Base-by-base conservation (phyloP, 2,888 invertebrate genomes). In the Heliconius hortense region DNA sequence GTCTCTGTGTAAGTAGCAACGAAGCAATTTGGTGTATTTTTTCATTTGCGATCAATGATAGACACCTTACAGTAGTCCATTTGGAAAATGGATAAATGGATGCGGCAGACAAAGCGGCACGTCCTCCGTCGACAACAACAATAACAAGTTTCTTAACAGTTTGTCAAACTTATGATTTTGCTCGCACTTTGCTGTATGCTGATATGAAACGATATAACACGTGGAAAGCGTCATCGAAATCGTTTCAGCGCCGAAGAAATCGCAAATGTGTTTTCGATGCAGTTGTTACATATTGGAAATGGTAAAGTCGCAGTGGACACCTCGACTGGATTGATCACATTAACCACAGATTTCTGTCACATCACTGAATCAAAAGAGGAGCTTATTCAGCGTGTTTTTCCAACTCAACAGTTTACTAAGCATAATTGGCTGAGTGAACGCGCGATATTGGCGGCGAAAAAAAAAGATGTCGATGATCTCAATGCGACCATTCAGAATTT, bases 381-480 rank as follows among this genome's bases (percentile, higher is more conserved):
- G n/a, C n/a, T n/a, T n/a, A n/a, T n/a, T n/a, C n/a, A n/a, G n/a
- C n/a, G n/a, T n/a, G n/a, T n/a, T n/a, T n/a, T n/a, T n/a, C n/a
- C n/a, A n/a, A n/a, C n/a, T n/a, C n/a, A n/a, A n/a, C n/a, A n/a
- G n/a, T n/a, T n/a, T n/a, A n/a, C n/a, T n/a, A n/a, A n/a, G n/a
- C n/a, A n/a, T n/a, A n/a, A n/a, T n/a, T 84, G 83, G 82, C 73
- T 83, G 35, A 68, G 82, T 78, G 81, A 83, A 81, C 80, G 83
- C 79, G 81, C 80, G 77, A 85, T 83, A 71, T 73, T 77, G 10
- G 77, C 77, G 11, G 73, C 73, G 53, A 79, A 79, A 70, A 79
- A 77, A 64, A 74, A 73, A 69, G 76, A 77, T 71, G 76, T 77
- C 53, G 66, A 72, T 13, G 73, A 43, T 63, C 64, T 77, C 4